Conservation (phyloP, 1,140 invertebrate genomes). For the Micrasema longulum region DNA sequence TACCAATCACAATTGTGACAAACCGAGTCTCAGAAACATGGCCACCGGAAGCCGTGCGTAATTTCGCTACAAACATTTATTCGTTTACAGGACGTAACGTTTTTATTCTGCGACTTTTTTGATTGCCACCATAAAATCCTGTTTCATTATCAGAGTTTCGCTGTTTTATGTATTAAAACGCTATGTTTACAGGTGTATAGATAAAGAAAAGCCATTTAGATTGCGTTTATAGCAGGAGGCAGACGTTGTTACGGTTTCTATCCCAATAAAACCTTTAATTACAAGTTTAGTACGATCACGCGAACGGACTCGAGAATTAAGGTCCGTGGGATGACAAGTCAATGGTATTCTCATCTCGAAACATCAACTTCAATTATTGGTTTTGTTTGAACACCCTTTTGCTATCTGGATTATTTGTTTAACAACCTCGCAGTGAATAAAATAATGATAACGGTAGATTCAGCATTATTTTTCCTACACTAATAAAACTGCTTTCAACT, state of each 20-base stretch:
- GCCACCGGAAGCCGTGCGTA: neutral
- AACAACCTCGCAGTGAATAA: no score
- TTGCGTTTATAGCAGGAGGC: conserved; percentile 31
- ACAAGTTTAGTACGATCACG: conserved; percentile 31
- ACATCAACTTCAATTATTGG: conserved; percentile 15
- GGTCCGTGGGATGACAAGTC: neutral
- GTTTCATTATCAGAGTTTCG: conserved; percentile 35
- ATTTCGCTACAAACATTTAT: conserved; percentile 16
- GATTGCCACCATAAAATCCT: conserved; percentile 33
- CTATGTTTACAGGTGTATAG: conserved; percentile 40
- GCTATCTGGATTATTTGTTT: no score
- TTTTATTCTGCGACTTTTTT: conserved; percentile 37
- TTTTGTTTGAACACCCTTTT: no score
- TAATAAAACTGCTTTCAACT: no score
- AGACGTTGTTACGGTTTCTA: conserved; percentile 35
- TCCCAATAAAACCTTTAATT: conserved; percentile 40
- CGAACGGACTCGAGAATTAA: conserved; percentile 21
- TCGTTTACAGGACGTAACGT: conserved; percentile 24
- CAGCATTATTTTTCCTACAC: neutral
- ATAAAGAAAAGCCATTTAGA: conserved; percentile 42
- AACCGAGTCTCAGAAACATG: neutral
- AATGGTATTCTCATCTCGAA: conserved; percentile 3
- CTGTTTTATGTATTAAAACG: conserved; percentile 37
- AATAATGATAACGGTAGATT: no score
- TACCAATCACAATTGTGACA: neutral